A percentile compares a stretch with the other conserved stretches of the same genome.
phyloP scores from a whole-genome alignment of 2,888 invertebrate species.

The Ormia ochracea region DNA sequence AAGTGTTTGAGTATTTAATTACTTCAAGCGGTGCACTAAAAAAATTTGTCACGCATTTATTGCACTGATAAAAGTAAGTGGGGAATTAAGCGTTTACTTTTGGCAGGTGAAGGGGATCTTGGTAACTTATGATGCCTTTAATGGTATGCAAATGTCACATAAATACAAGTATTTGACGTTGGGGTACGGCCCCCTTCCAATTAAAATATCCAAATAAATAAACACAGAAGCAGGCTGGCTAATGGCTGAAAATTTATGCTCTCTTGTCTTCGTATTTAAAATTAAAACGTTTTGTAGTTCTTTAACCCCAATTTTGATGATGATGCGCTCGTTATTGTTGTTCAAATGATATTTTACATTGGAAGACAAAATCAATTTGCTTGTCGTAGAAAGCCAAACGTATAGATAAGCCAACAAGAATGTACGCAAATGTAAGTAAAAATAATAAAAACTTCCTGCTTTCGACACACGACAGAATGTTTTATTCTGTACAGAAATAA shows the following conservation, averaged over 20 bases:
- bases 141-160: conserved; percentile 51
- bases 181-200: conserved; percentile 22
- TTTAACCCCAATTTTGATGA: conserved; percentile 33
- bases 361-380: conserved; percentile 61
- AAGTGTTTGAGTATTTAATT: conserved; percentile 57
- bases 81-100: not conserved
- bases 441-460: conserved; percentile 53
- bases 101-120: not conserved
- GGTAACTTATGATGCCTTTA: not conserved
- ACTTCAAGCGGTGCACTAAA: conserved; percentile 34
- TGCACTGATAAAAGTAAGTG: not conserved
- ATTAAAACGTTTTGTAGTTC: conserved; percentile 50
- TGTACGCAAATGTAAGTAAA: not conserved
- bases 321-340: conserved; percentile 7
- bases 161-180: conserved; percentile 45
- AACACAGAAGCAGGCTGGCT: conserved; percentile 22
- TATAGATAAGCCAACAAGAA: conserved; percentile 40
- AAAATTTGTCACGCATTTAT: conserved; percentile 19
- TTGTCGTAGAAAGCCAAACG: conserved; percentile 30
- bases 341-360: conserved; percentile 4
- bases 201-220: conserved; percentile 13
- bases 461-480: conserved; percentile 32
- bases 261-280: conserved; percentile 25
- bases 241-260: conserved; percentile 38
- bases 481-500: conserved; percentile 31